These are phyloP conservation scores for Lampris megalopsis DNA, from an alignment of 2,113 vertebrate genomes.

Conservation along the genomic window DNA sequence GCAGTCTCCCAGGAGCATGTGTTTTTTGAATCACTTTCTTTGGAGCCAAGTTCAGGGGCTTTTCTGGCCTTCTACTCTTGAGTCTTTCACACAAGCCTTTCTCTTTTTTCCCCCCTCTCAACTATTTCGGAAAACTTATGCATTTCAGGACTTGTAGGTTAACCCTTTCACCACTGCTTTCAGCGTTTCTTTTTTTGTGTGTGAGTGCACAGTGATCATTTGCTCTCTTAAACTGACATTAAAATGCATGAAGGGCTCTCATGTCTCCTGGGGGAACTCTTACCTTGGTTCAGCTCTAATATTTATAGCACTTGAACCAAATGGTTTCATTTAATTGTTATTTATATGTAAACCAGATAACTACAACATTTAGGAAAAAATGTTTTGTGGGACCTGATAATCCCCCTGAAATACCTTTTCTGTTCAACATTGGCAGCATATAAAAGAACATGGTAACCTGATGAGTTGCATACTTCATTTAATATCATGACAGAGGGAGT, in stretches of 20 bases:
- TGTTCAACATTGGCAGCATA: slow-evolving; percentile 58
- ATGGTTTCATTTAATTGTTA: slow-evolving; percentile 60
- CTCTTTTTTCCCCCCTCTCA: slow-evolving; percentile 16
- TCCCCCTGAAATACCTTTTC: slow-evolving; percentile 47
- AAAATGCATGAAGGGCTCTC: slow-evolving; percentile 34
- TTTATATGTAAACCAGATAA: slow-evolving; percentile 64
- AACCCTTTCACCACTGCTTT: slow-evolving; percentile 55
- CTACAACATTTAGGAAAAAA: slow-evolving; percentile 64
- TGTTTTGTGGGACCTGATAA: slow-evolving; percentile 54
- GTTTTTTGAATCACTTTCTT: slow-evolving; percentile 76
- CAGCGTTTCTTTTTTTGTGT: slow-evolving; percentile 42
- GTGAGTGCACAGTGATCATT: slow-evolving; percentile 5
- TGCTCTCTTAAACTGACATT: slow-evolving; percentile 20
- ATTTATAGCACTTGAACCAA: slow-evolving; percentile 39
- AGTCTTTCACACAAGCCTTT: slow-evolving; percentile 57
- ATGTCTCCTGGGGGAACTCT: slow-evolving; percentile 55
- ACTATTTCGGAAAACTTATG: slow-evolving; percentile 51
- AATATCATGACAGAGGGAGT: slow-evolving; percentile 62
- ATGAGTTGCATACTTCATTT: slow-evolving; percentile 71
- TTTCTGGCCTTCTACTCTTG: slow-evolving; percentile 70
- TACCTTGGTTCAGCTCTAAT: slow-evolving; percentile 46
- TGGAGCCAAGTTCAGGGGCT: slow-evolving; percentile 69
- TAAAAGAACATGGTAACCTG: slow-evolving; percentile 70
- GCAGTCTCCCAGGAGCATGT: slow-evolving; percentile 79
- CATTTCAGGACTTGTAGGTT: slow-evolving; percentile 52